Evolutionary conservation across 37 sponge, comb jelly and placozoan genomes (phyloP), one percentile per base, ranked within the genome.

Genomic region (Sycon ciliatum): DNA sequence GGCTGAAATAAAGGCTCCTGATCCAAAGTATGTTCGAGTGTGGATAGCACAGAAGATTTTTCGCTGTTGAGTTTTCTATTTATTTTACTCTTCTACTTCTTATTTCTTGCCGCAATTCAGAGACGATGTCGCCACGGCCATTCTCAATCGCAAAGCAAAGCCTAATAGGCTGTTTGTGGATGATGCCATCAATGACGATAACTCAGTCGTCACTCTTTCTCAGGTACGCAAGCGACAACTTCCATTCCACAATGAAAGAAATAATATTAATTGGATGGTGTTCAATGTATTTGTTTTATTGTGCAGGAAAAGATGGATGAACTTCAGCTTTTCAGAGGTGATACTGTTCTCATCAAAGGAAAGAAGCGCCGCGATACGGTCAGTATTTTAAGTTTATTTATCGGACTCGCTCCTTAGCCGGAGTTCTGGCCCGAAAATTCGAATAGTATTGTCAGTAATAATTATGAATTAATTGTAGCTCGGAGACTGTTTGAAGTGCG

Each of bases 261-360:
- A 42, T 9, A 42, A 13, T 18, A 49, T 49, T 49, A 20, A 49
- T n/a, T 49, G 18, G 54, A 20, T 49, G 54, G 20, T 49, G 20
- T n/a, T n/a, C n/a, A n/a, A n/a, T n/a, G n/a, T n/a, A 27, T 67
- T 24, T 7, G 20, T 6, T 37, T 69, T 13, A n/a, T 18, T 69
- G 26, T 35, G 30, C 77, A 81, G 81, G 93, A 90, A 31, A 96
- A 96, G 75, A 96, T 96, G 99, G 99, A 96, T 54, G 99, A 96
- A 71, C 77, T 96, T 36, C 99, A 96, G 79, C 77, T 96, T 39
- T 96, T 96, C 58, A 77, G 99, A 57, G 99, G 99, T 39, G 99
- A 96, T 76, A 96, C 99, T 0, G 99, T 96, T 11, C 72, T 96
- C 57, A 74, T 96, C 62, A 96, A 96, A 71, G 99, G 99, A 6